phyloP scores from a whole-genome alignment of 2,113 vertebrate genomes.

The Bagarius yarrelli region DNA sequence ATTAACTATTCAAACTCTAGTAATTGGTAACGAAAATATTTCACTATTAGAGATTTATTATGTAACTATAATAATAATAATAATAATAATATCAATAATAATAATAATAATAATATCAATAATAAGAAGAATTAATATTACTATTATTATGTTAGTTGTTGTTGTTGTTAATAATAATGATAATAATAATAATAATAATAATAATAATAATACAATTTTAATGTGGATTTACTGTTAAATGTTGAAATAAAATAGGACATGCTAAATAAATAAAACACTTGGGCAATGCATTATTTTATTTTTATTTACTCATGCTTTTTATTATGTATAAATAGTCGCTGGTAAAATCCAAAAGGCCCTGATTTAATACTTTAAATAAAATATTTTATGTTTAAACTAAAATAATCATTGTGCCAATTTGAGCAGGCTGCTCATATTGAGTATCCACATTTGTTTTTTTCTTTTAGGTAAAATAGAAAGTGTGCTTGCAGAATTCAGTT shows the following conservation, averaged over 20 bases:
- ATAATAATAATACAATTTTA: no score
- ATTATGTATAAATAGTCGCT: background rate
- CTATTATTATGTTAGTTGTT: no score
- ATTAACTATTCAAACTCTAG: background rate
- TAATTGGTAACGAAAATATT: background rate
- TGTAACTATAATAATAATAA: background rate
- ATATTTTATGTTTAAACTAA: background rate
- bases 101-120: conserved; percentile 1
- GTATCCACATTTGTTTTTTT: background rate
- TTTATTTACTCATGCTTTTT: no score
- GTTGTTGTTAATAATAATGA: conserved; percentile 21
- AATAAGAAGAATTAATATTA: background rate
- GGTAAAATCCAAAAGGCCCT: background rate
- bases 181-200: background rate
- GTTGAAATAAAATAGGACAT: background rate
- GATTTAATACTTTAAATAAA: background rate
- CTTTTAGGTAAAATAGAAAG: no score
- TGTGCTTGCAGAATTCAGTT: background rate
- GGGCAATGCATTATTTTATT: background rate
- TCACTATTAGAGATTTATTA: background rate
- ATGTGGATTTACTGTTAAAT: no score
- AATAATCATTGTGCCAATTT: background rate
- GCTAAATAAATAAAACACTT: no score
- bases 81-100: conserved; percentile 12
- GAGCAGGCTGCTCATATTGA: background rate